phyloP scores from a whole-genome alignment of 1,140 invertebrate genomes.

The Brachystomella parvula region DNA sequence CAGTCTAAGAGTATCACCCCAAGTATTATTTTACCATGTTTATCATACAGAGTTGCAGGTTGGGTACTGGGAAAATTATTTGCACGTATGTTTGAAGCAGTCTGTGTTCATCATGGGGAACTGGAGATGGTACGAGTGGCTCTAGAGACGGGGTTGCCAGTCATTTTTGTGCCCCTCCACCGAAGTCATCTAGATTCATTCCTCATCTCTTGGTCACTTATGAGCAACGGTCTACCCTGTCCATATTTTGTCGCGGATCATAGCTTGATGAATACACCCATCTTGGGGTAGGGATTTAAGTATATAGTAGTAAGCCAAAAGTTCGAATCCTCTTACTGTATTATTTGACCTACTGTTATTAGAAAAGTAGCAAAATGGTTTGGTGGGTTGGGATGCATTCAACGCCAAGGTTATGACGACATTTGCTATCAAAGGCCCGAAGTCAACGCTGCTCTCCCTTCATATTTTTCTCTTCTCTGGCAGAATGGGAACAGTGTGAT shows the following conservation, averaged over 20 bases:
- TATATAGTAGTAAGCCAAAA: neutral
- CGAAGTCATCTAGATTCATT: neutral
- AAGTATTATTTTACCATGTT: neutral
- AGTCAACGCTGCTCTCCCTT: neutral
- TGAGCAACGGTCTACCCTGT: neutral
- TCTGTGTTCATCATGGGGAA: slow-evolving; percentile 12
- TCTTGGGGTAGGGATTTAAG: neutral
- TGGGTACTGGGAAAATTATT: slow-evolving; percentile 13
- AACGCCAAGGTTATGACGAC: neutral
- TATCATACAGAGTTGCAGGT: neutral
- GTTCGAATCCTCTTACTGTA: neutral
- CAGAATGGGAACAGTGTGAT: neutral
- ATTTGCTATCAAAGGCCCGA: neutral
- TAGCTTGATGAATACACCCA: neutral
- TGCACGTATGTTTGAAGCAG: neutral
- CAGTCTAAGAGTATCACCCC: too few relatives aligned
- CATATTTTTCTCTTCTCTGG: neutral
- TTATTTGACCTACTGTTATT: neutral
- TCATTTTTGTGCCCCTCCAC: slow-evolving; percentile 14
- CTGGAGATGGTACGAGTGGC: neutral
- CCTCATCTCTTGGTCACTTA: slow-evolving; percentile 6
- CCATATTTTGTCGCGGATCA: neutral
- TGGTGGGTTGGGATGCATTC: neutral
- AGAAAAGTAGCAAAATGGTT: neutral
- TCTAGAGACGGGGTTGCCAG: neutral